A percentile compares a stretch with the other conserved stretches of the same genome.
These are phyloP conservation scores for Chydorus sphaericus DNA, from an alignment of 2,888 invertebrate species.

Conservation along the genomic window DNA sequence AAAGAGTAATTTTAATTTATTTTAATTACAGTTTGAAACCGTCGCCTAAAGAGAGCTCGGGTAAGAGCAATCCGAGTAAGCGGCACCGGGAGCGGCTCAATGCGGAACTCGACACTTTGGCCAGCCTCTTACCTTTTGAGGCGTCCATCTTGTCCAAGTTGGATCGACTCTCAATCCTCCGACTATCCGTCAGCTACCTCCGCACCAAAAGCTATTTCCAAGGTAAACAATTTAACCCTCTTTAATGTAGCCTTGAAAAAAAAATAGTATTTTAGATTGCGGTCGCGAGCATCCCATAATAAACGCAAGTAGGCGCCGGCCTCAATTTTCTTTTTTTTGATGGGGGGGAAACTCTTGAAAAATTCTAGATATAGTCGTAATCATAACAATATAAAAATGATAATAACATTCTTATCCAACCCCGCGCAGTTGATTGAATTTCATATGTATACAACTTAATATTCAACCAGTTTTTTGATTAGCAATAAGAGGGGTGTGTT, in stretches of 20 bases:
- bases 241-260: no score
- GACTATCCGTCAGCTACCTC: constrained; percentile 95
- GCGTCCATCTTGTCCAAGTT: constrained; percentile 95
- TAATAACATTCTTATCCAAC: neutral
- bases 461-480: no score
- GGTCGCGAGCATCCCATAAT: neutral
- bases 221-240: constrained; percentile 44
- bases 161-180: constrained; percentile 91
- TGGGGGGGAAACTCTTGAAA: no score
- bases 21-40: constrained; percentile 69
- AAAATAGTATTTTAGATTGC: neutral
- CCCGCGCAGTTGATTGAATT: neutral
- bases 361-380: no score
- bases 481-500: no score
- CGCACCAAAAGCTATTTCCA: constrained; percentile 99
- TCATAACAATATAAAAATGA: neutral
- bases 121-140: constrained; percentile 86
- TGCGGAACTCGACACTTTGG: constrained; percentile 93
- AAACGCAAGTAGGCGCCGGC: no score
- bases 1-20: constrained; percentile 11
- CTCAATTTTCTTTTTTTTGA: no score
- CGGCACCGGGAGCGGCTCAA: constrained; percentile 93
- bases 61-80: constrained; percentile 96
- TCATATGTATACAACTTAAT: no score
- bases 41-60: constrained; percentile 85